Evolutionary conservation across 2,888 invertebrate genomes (phyloP).

Genomic region (Temnothorax unifasciatus): DNA sequence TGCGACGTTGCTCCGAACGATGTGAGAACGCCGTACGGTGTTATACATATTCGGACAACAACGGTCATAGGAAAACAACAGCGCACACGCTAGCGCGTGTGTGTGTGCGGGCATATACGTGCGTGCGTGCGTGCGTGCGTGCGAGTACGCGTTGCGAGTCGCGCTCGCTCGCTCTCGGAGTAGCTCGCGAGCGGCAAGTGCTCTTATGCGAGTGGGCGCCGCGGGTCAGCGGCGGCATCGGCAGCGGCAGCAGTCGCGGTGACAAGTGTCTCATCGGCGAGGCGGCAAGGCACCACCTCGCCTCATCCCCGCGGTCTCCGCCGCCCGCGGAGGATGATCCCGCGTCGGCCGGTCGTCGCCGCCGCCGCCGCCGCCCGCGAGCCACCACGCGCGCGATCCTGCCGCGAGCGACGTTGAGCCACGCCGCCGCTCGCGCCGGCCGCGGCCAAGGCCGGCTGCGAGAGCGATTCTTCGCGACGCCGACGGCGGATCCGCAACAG

Average conservation of each 20-base stretch:
- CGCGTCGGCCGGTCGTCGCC: neutral
- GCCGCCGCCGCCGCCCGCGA: constrained; percentile 63
- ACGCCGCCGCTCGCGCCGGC: constrained; percentile 44
- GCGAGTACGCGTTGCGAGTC: neutral
- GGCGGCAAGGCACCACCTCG: constrained; percentile 9
- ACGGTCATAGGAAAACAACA: neutral
- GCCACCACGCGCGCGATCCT: constrained; percentile 68
- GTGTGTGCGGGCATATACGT: too few relatives aligned
- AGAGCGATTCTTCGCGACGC: too few relatives aligned
- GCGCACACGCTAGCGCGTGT: too few relatives aligned
- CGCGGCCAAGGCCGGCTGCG: constrained; percentile 21
- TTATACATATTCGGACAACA: neutral
- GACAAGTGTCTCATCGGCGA: constrained; percentile 67
- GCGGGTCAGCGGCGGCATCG: constrained; percentile 44
- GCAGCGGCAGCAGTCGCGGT: constrained; percentile 55
- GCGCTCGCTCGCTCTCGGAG: constrained; percentile 8
- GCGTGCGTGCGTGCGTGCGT: neutral
- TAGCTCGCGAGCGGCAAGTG: constrained; percentile 24
- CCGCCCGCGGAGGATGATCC: constrained; percentile 68
- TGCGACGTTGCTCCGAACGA: neutral
- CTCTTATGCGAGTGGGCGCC: constrained; percentile 56
- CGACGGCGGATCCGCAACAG: too few relatives aligned
- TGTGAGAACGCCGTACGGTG: neutral
- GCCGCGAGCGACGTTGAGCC: constrained; percentile 69
- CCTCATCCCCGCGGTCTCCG: constrained; percentile 25